Evolutionary conservation across 2,888 invertebrate species (phyloP).

Genomic region (Trachelus tabidus): DNA sequence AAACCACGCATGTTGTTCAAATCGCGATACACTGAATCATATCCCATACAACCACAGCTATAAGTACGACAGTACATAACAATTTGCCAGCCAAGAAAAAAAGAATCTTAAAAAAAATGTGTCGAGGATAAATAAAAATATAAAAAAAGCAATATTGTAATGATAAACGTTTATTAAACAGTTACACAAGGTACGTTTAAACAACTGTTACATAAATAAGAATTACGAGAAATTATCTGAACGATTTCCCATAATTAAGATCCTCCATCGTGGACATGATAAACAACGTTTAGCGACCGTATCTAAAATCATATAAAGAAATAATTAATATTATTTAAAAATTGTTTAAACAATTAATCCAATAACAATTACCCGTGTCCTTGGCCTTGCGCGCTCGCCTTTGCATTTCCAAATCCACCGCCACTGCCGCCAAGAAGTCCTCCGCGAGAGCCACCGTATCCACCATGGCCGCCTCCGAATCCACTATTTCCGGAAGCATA

Average conservation of each 20-base stretch:
- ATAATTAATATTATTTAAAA: background rate
- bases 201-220: background rate
- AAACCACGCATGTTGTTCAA: background rate
- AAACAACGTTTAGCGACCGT: background rate
- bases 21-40: background rate
- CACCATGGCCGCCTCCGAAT: constrained; percentile 28
- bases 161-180: background rate
- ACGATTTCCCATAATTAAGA: background rate
- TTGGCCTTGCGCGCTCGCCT: background rate
- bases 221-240: background rate
- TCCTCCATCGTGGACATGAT: background rate
- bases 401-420: constrained; percentile 29
- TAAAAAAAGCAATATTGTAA: background rate
- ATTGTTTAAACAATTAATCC: background rate
- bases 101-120: background rate
- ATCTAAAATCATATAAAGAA: background rate
- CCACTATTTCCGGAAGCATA: constrained; percentile 23
- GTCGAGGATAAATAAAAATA: background rate
- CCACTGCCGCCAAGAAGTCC: constrained; percentile 49
- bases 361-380: background rate
- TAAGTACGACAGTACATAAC: background rate
- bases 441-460: constrained; percentile 46
- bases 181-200: background rate
- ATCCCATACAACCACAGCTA: background rate
- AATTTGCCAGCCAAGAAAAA: background rate